These are phyloP conservation scores for Erpobdella octoculata DNA, from an alignment of 2,888 invertebrate species.

Conservation along the genomic window DNA sequence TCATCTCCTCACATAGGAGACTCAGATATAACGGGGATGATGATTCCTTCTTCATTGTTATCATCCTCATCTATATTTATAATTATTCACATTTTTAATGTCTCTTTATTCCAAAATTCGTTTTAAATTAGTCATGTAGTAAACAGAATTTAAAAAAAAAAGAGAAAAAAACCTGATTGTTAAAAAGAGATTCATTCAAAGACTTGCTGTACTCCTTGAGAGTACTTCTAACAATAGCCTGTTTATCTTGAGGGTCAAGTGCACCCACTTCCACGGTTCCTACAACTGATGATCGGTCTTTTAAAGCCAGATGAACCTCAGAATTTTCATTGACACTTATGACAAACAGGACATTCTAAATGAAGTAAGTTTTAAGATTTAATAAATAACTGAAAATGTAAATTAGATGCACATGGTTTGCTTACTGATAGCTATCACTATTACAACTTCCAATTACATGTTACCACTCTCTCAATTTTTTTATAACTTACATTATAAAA, in stretches of 20 bases:
- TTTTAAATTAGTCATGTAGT: not conserved
- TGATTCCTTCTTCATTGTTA: slow-evolving; percentile 52
- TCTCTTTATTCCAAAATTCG: not conserved
- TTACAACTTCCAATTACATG: too few relatives aligned
- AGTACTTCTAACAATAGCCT: slow-evolving; percentile 45
- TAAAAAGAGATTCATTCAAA: slow-evolving; percentile 52
- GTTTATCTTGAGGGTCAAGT: slow-evolving; percentile 48
- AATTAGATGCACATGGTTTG: too few relatives aligned
- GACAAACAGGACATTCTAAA: slow-evolving; percentile 49
- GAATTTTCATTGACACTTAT: slow-evolving; percentile 43
- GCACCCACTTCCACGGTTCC: slow-evolving; percentile 31
- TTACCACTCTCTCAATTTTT: too few relatives aligned
- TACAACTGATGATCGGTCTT: not conserved
- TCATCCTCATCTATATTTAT: slow-evolving; percentile 46
- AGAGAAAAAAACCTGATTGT: slow-evolving; percentile 47
- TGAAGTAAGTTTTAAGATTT: too few relatives aligned
- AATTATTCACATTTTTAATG: not conserved
- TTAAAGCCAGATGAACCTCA: slow-evolving; percentile 41
- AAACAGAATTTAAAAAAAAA: slow-evolving; percentile 23
- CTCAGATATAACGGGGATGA: slow-evolving; percentile 50
- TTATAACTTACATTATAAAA: too few relatives aligned
- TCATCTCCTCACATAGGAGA: slow-evolving; percentile 53
- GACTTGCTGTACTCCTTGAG: slow-evolving; percentile 48
- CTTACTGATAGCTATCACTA: too few relatives aligned
- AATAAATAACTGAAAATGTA: too few relatives aligned